A percentile compares a stretch with the other conserved stretches of the same genome.
phyloP scores from a whole-genome alignment of 2,888 invertebrate genomes.

The Eristalis arbustorum region DNA sequence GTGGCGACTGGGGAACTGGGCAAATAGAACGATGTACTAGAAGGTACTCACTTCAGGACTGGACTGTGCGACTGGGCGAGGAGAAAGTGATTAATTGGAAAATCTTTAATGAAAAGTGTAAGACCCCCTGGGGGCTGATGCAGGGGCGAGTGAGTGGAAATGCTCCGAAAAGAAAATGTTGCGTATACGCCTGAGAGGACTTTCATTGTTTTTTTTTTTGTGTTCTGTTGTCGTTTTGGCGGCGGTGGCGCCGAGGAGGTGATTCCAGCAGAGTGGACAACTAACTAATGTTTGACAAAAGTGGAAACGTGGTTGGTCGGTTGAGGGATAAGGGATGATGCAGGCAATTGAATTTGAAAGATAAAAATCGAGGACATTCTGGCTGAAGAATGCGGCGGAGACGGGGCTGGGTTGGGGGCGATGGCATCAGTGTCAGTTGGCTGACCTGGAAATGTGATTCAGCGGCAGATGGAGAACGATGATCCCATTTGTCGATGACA shows the following conservation, averaged over 20 bases:
- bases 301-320: background rate
- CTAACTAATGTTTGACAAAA: background rate
- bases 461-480: too few species aligned
- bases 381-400: background rate
- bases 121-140: background rate
- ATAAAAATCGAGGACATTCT: background rate
- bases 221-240: background rate
- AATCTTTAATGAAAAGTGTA: slow-evolving; percentile 58
- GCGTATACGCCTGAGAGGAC: slow-evolving; percentile 53
- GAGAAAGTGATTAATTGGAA: slow-evolving; percentile 62
- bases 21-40: background rate
- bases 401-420: too few species aligned
- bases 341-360: background rate
- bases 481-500: background rate
- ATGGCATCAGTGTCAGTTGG: background rate
- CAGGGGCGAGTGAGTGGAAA: background rate
- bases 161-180: slow-evolving; percentile 28
- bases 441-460: background rate
- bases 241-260: slow-evolving; percentile 8
- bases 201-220: slow-evolving; percentile 18
- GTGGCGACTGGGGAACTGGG: background rate
- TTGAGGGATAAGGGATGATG: background rate
- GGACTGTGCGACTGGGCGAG: background rate
- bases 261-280: background rate
- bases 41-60: background rate